Percentiles rank a stretch among this genome's conserved stretches.
These are phyloP conservation scores for Potamarius usumacintae DNA, from an alignment of 2,113 vertebrate species.

Conservation along the genomic window DNA sequence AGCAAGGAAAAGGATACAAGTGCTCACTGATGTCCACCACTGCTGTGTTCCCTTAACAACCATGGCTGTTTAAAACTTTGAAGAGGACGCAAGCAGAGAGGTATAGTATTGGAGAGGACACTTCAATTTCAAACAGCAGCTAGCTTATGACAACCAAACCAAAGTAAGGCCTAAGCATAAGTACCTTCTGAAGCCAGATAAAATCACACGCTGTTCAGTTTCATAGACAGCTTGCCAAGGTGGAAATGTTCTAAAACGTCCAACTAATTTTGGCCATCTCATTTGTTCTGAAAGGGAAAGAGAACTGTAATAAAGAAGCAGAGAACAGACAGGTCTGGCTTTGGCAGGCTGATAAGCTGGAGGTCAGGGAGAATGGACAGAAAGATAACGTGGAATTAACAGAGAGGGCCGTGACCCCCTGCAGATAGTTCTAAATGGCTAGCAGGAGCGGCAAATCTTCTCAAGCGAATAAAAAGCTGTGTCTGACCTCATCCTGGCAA, in stretches of 20 bases:
- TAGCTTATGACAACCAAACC: neutral
- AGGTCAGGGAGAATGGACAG: constrained; percentile 70
- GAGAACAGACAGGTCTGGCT: constrained; percentile 61
- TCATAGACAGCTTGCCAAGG: constrained; percentile 25
- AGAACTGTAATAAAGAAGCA: constrained; percentile 67
- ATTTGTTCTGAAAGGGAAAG: constrained; percentile 50
- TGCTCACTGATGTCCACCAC: constrained; percentile 55
- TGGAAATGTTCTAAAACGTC: constrained; percentile 15
- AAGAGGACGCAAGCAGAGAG: constrained; percentile 39
- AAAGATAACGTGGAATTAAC: constrained; percentile 80
- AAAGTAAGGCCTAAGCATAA: neutral
- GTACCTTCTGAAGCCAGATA: neutral
- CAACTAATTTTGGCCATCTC: constrained; percentile 30
- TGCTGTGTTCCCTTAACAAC: constrained; percentile 54
- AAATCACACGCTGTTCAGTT: neutral
- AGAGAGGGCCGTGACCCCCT: constrained; percentile 75
- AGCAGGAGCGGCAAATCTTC: constrained; percentile 71
- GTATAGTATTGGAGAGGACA: neutral
- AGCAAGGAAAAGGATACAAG: constrained; percentile 51
- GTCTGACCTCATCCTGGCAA: constrained; percentile 72
- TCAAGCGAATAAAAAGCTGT: constrained; percentile 69
- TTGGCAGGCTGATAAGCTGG: constrained; percentile 64
- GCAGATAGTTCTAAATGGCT: constrained; percentile 73
- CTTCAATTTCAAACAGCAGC: neutral
- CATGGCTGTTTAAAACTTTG: constrained; percentile 48